A percentile compares a stretch with the other conserved stretches of the same genome.
These are phyloP conservation scores for Typhlomys cinereus DNA, from an alignment of 2,113 vertebrate genomes.

Conservation along the genomic window DNA sequence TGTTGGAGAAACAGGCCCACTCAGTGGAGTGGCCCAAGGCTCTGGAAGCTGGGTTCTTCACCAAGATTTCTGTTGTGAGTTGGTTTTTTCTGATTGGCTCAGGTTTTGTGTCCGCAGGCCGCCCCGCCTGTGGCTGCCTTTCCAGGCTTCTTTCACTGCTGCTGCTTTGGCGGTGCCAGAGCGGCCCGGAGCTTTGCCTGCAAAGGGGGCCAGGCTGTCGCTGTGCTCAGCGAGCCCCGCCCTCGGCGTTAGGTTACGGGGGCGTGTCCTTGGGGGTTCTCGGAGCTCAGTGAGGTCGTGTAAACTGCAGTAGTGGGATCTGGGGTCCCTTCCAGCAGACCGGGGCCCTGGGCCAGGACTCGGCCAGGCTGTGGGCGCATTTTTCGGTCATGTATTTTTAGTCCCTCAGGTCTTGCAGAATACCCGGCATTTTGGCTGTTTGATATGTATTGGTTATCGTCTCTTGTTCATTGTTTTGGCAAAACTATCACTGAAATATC, in stretches of 20 bases:
- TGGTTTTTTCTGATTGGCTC: background rate
- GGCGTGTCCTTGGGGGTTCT: too few species aligned
- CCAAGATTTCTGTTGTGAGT: background rate
- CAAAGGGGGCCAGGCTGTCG: background rate
- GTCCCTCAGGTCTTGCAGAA: constrained; percentile 47
- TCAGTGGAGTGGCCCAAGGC: background rate
- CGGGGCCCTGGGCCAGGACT: background rate
- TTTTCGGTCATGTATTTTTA: constrained; percentile 35
- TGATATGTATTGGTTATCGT: constrained; percentile 9
- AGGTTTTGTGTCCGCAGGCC: background rate
- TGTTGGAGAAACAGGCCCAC: background rate
- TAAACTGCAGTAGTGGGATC: background rate
- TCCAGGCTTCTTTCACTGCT: background rate
- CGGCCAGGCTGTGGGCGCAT: background rate
- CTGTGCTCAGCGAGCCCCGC: too few species aligned
- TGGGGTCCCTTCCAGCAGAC: background rate
- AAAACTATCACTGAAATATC: background rate
- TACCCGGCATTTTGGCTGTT: background rate
- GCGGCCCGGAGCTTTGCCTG: background rate
- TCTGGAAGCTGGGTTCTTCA: constrained; percentile 14
- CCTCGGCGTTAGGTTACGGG: background rate
- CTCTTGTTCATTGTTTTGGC: too few species aligned
- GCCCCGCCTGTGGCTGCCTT: constrained; percentile 15
- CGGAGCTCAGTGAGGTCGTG: constrained; percentile 9
- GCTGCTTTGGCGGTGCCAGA: background rate